Conservation (phyloP, 2,797 vertebrate genomes). For the Malurus leucopterus region DNA sequence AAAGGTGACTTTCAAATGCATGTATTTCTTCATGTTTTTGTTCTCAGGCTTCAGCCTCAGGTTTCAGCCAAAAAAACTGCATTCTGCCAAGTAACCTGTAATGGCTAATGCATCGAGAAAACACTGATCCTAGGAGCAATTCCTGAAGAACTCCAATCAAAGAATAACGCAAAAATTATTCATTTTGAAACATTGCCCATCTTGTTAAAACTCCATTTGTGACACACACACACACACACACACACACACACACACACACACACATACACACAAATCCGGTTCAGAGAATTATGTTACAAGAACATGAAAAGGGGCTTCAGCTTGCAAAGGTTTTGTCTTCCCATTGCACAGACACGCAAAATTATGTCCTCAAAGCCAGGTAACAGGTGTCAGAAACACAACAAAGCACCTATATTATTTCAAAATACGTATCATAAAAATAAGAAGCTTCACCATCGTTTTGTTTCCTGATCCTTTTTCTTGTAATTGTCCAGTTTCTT, state of each 20-base stretch:
- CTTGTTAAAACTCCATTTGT: not conserved
- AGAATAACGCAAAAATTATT: not conserved
- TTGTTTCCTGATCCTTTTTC: constrained; percentile 95
- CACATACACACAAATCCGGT: not conserved
- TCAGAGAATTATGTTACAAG: not conserved
- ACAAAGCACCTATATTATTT: not conserved
- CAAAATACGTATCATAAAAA: not conserved
- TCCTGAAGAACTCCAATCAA: not conserved
- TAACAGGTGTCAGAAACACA: not conserved
- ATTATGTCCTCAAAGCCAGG: not conserved
- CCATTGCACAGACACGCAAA: not conserved
- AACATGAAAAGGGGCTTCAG: not conserved
- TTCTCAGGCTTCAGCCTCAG: not conserved
- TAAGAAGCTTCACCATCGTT: constrained; percentile 82
- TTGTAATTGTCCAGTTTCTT: constrained; percentile 98
- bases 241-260: not conserved
- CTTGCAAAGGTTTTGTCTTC: not conserved
- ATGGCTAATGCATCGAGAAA: not conserved
- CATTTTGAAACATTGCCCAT: not conserved
- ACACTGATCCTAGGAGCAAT: not conserved
- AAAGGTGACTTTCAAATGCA: not conserved
- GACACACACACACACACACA: not conserved
- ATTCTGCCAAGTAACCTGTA: not conserved
- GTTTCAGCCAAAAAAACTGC: not conserved
- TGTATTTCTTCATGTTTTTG: not conserved